phyloP scores from a whole-genome alignment of 2,797 vertebrate species.

The Paramormyrops hopkinsi region DNA sequence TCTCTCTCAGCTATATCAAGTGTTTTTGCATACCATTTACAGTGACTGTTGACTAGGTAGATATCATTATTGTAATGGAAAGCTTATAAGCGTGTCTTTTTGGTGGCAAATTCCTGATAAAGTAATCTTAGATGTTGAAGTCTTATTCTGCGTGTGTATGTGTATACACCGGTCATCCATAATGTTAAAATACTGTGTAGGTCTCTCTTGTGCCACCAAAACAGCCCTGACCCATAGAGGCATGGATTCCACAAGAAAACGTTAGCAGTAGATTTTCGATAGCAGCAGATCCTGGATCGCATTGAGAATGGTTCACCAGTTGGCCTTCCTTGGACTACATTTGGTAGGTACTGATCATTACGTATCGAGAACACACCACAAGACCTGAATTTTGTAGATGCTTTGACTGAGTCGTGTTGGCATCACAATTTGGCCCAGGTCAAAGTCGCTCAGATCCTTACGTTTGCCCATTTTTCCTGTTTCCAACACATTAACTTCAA shows the following conservation, averaged over 20 bases:
- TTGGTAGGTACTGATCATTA: not conserved
- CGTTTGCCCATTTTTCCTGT: not conserved
- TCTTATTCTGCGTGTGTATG: not conserved
- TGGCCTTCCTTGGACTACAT: not conserved
- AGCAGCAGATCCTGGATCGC: not conserved
- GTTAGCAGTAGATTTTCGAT: not conserved
- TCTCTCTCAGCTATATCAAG: not conserved
- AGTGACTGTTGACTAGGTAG: not conserved
- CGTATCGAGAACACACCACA: not conserved
- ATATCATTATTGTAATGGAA: conserved; percentile 3
- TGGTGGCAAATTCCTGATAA: not conserved
- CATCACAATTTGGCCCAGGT: not conserved
- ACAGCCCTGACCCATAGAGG: not conserved
- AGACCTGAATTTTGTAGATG: not conserved
- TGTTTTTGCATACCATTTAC: conserved; percentile 12
- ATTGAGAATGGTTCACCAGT: not conserved
- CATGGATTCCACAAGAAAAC: not conserved
- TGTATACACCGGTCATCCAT: not conserved
- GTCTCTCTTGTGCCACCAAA: not conserved
- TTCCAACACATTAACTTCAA: not conserved
- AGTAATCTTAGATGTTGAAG: not conserved
- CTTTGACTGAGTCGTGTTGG: not conserved
- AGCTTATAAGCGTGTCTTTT: not conserved
- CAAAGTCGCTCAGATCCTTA: not conserved
- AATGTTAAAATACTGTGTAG: not conserved